Percentiles rank a stretch among this genome's conserved stretches.
phyloP scores from a whole-genome alignment of 53 echinoderm and acorn worm species.

The Luidia sarsii region DNA sequence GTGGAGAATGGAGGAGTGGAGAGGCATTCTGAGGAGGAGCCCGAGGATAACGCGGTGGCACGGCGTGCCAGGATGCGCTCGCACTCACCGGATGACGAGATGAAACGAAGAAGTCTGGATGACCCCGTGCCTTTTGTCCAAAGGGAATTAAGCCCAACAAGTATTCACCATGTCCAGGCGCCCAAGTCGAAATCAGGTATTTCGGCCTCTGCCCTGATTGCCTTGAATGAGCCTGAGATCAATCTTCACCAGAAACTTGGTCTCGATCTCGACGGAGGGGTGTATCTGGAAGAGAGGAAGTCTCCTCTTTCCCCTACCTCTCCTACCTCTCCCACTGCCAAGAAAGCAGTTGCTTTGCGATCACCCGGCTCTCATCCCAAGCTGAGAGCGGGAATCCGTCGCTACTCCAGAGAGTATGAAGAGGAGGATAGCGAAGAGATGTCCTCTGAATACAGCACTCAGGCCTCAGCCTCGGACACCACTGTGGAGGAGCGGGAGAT shows the following conservation, averaged over 20 bases:
- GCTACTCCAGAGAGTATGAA: constrained; percentile 47
- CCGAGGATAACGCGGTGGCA: background rate
- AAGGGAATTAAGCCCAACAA: constrained; percentile 24
- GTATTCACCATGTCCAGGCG: constrained; percentile 45
- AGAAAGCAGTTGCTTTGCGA: constrained; percentile 10
- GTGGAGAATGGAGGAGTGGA: constrained; percentile 28
- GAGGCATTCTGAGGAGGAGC: constrained; percentile 1
- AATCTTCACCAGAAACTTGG: constrained; percentile 54
- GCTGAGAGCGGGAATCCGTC: constrained; percentile 47
- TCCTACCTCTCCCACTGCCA: constrained; percentile 52
- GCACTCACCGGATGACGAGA: constrained; percentile 24
- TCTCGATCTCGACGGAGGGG: constrained; percentile 45
- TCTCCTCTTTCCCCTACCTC: constrained; percentile 48
- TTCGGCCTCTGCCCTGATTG: constrained; percentile 31
- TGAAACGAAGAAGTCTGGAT: constrained; percentile 40
- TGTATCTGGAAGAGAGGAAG: constrained; percentile 30
- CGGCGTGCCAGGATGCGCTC: constrained; percentile 45
- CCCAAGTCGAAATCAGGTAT: constrained; percentile 37
- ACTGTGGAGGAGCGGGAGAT: constrained; percentile 61
- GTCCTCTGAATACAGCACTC: constrained; percentile 56
- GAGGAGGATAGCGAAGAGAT: constrained; percentile 54
- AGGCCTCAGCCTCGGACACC: constrained; percentile 53
- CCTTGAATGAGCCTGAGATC: constrained; percentile 37
- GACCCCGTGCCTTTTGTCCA: constrained; percentile 43
- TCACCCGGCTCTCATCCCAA: constrained; percentile 29